These are phyloP conservation scores for Pheosia tremula DNA, from an alignment of 2,888 invertebrate species.

Conservation along the genomic window DNA sequence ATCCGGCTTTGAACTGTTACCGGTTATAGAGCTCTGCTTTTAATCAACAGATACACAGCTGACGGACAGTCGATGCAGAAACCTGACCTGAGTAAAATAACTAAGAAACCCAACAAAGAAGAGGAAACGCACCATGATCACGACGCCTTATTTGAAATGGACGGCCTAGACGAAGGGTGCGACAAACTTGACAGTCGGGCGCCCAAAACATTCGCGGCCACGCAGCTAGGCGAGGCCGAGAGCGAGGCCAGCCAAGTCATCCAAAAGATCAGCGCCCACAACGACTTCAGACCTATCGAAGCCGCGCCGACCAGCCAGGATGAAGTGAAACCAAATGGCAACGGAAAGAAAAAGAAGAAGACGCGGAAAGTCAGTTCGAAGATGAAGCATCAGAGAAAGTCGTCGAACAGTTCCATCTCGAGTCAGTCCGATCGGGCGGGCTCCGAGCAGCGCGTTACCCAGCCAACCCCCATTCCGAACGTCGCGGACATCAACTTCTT, in stretches of 20 bases:
- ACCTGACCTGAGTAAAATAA: conserved; percentile 82
- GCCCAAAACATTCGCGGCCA: conserved; percentile 83
- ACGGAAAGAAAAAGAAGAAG: conserved; percentile 89
- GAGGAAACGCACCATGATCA: conserved; percentile 67
- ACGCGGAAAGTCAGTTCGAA: conserved; percentile 92
- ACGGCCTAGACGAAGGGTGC: conserved; percentile 83
- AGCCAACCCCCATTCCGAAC: conserved; percentile 65
- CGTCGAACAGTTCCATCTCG: conserved; percentile 83
- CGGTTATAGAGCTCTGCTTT: neutral
- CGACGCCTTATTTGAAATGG: conserved; percentile 89
- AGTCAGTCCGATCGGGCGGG: conserved; percentile 82
- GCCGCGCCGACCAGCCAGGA: conserved; percentile 65
- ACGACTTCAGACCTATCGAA: conserved; percentile 86
- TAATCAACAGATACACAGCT: conserved; percentile 80
- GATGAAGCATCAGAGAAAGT: conserved; percentile 91
- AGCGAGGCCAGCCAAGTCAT: conserved; percentile 82
- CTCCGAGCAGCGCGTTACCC: conserved; percentile 69
- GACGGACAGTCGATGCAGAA: conserved; percentile 84
- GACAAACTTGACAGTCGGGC: conserved; percentile 80
- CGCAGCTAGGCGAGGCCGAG: conserved; percentile 75
- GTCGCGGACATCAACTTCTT: conserved; percentile 88
- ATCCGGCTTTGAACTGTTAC: too few species aligned
- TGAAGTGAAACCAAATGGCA: conserved; percentile 82
- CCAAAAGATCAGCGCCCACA: conserved; percentile 86
- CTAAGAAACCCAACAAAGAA: conserved; percentile 68